Percentiles rank a stretch among this genome's conserved stretches.
Evolutionary conservation across 2,888 invertebrate species (phyloP).

Genomic region (Drosophila rellima): DNA sequence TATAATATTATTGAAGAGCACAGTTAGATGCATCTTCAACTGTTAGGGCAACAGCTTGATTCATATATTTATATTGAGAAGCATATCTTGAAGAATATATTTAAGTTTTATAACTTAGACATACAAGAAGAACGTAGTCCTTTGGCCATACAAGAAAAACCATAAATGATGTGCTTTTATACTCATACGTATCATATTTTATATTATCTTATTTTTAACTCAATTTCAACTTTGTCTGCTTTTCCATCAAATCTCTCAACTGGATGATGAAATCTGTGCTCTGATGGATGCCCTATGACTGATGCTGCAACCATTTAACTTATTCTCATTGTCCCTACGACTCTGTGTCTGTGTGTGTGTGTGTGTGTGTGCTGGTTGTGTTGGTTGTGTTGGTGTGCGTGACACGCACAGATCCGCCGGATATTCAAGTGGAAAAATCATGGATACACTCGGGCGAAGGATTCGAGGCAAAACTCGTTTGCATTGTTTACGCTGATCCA

Average conservation of each 20-base stretch:
- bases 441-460: slow-evolving; percentile 91
- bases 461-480: slow-evolving; percentile 89
- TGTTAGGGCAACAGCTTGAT: no score
- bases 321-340: slow-evolving; percentile 22
- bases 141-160: background rate
- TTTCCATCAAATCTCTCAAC: slow-evolving; percentile 14
- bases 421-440: slow-evolving; percentile 89
- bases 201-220: background rate
- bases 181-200: background rate
- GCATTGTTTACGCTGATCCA: slow-evolving; percentile 90
- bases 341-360: slow-evolving; percentile 13
- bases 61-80: no score
- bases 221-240: slow-evolving; percentile 1
- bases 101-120: background rate
- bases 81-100: no score
- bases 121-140: background rate
- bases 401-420: slow-evolving; percentile 88
- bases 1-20: no score
- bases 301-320: slow-evolving; percentile 36
- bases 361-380: slow-evolving; percentile 13
- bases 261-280: slow-evolving; percentile 8
- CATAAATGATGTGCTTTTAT: background rate
- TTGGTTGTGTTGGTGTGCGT: slow-evolving; percentile 20
- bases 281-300: slow-evolving; percentile 30
- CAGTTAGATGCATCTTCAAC: no score